Evolutionary conservation across 2,113 vertebrate genomes (phyloP).

Genomic region (Typhlomys cinereus): DNA sequence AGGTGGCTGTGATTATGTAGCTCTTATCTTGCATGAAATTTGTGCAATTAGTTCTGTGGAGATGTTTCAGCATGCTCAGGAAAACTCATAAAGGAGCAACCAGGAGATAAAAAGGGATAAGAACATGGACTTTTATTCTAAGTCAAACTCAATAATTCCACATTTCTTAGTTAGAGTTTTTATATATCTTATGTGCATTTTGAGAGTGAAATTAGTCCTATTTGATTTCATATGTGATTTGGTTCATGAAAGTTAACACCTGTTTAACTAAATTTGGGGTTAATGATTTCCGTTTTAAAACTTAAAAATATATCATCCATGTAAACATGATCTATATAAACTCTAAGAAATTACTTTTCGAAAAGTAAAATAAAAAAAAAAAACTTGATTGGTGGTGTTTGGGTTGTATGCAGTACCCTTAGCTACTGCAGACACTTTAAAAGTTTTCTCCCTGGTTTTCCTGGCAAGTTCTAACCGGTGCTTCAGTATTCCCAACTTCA

Average conservation of each 20-base stretch:
- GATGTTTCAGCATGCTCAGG: neutral
- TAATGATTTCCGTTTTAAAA: neutral
- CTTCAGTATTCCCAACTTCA: neutral
- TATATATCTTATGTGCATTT: neutral
- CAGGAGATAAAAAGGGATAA: constrained; percentile 3
- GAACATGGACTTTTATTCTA: constrained; percentile 4
- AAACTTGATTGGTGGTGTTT: neutral
- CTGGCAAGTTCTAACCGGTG: constrained; percentile 31
- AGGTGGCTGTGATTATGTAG: neutral
- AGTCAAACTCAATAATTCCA: neutral
- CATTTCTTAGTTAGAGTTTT: neutral
- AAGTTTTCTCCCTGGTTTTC: constrained; percentile 15
- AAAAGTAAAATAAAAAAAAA: constrained; percentile 17
- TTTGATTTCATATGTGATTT: constrained; percentile 29
- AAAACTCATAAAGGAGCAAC: neutral
- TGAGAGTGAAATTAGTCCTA: neutral
- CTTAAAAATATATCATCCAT: neutral
- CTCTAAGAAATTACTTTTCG: neutral
- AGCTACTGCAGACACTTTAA: neutral
- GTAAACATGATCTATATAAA: neutral
- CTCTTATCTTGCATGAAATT: constrained; percentile 12
- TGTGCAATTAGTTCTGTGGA: neutral
- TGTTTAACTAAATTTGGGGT: neutral
- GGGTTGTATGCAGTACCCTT: neutral
- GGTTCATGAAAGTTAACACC: neutral